phyloP scores from a whole-genome alignment of 2,797 vertebrate species.

The Sus cebifrons region DNA sequence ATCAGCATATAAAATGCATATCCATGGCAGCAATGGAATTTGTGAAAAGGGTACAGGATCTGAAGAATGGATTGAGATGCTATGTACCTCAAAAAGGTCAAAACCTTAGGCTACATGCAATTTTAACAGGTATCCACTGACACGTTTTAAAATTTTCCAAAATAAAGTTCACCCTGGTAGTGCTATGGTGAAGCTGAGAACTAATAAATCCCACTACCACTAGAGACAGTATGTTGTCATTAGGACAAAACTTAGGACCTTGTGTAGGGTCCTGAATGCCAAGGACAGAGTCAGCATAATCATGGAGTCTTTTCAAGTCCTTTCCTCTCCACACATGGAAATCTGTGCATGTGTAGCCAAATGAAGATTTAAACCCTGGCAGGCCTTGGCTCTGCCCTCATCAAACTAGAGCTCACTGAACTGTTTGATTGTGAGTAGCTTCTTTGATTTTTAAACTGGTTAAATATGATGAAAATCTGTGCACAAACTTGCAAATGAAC shows the following conservation, averaged over 20 bases:
- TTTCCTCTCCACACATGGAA: neutral
- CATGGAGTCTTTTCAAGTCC: neutral
- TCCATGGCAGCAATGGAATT: neutral
- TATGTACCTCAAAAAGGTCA: neutral
- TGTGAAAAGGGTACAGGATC: neutral
- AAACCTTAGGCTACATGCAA: neutral
- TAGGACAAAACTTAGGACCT: neutral
- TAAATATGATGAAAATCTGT: slow-evolving; percentile 85
- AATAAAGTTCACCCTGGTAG: neutral
- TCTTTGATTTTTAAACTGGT: slow-evolving; percentile 83
- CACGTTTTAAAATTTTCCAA: slow-evolving; percentile 25
- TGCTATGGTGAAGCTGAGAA: slow-evolving; percentile 37
- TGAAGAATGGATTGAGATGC: neutral
- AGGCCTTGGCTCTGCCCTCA: slow-evolving; percentile 35
- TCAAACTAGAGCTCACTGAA: slow-evolving; percentile 78
- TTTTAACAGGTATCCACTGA: neutral
- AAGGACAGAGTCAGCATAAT: neutral
- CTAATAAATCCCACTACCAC: slow-evolving; percentile 21
- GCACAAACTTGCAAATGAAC: slow-evolving; percentile 86
- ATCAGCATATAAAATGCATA: slow-evolving; percentile 28
- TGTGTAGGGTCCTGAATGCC: neutral
- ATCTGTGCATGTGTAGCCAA: neutral
- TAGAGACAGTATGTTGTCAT: neutral
- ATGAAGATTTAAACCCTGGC: slow-evolving; percentile 74
- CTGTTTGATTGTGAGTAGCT: slow-evolving; percentile 63